Conservation (phyloP, 2,113 vertebrate species). For the Entelurus aequoreus region DNA sequence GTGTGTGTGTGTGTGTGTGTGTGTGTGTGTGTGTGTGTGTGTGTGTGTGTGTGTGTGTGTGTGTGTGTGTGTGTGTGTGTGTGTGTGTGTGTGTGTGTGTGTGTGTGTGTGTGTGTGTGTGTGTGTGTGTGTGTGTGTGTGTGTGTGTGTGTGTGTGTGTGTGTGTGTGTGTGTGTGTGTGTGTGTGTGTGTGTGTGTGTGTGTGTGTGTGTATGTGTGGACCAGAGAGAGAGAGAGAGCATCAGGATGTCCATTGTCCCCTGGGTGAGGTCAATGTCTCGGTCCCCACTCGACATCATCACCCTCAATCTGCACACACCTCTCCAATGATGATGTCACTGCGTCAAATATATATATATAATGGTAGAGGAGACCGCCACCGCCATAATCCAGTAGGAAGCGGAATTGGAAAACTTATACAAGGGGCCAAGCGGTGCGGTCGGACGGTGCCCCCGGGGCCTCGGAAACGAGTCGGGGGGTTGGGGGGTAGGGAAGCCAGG, state of each 20-base stretch:
- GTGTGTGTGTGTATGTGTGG: too few relatives aligned
- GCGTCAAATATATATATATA: conserved; percentile 76
- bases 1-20: conserved; percentile 21
- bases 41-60: conserved; percentile 8
- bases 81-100: too few relatives aligned
- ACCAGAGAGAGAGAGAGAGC: not conserved
- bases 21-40: conserved; percentile 7
- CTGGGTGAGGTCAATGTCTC: conserved; percentile 65
- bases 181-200: too few relatives aligned
- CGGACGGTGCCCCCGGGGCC: conserved; percentile 81
- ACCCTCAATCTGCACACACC: conserved; percentile 34
- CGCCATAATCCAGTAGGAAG: conserved; percentile 78
- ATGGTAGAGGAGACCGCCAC: conserved; percentile 66
- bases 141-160: too few relatives aligned
- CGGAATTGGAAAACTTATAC: conserved; percentile 90
- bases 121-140: too few relatives aligned
- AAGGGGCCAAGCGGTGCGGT: conserved; percentile 79
- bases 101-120: too few relatives aligned
- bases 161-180: too few relatives aligned
- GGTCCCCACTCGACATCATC: conserved; percentile 46
- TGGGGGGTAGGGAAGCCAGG: conserved; percentile 41
- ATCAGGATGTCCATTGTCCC: conserved; percentile 46
- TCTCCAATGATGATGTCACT: conserved; percentile 81
- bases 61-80: too few relatives aligned
- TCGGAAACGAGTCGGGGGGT: conserved; percentile 46